Evolutionary conservation across 2,113 vertebrate species (phyloP), one percentile per base, ranked within the genome.

Genomic region (Neoarius graeffei): DNA sequence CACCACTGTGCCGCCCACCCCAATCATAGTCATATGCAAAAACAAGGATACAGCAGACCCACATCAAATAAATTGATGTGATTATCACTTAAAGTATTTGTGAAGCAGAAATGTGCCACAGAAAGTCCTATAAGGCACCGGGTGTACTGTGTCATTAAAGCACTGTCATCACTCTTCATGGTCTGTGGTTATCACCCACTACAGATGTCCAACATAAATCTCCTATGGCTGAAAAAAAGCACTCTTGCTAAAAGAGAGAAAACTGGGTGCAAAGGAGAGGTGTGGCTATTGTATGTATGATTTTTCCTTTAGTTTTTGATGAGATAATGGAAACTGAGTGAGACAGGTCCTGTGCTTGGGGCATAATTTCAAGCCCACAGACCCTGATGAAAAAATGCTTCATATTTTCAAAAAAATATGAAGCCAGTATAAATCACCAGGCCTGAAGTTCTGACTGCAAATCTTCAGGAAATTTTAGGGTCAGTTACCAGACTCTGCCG

Each of bases 311-410:
- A 27, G 81, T 83, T 84, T 84, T 89, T 73, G 69, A 85, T 56
- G 60, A 89, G 90, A 90, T 90, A 82, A 87, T 91, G 92, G 90
- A 92, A 92, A 89, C 85, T 76, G 69, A 81, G 67, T 82, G 74
- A 66, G 59, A 81, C 80, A 52, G 79, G 85, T 66, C 62, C 30
- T 82, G 86, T 62, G 57, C 88, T 89, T 89, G 86, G 80, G 81
- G 73, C 90, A 64, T 90, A n/a, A 86, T 86, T 90, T 80, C 64
- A 74, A 88, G 87, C 83, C 88, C 88, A 84, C 87, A 90, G 89
- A 73, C 74, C 56, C 85, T 76, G 84, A 89, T 88, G 86, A 90
- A 69, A 90, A 84, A 91, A 87, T 90, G 50, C 42, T 42, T 42
- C 83, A 83, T 56, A 89, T 89, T 64, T 87, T 82, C 87, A 85